These are phyloP conservation scores for Chymomyza amoena DNA, from an alignment of 2,888 invertebrate species.

Conservation along the genomic window DNA sequence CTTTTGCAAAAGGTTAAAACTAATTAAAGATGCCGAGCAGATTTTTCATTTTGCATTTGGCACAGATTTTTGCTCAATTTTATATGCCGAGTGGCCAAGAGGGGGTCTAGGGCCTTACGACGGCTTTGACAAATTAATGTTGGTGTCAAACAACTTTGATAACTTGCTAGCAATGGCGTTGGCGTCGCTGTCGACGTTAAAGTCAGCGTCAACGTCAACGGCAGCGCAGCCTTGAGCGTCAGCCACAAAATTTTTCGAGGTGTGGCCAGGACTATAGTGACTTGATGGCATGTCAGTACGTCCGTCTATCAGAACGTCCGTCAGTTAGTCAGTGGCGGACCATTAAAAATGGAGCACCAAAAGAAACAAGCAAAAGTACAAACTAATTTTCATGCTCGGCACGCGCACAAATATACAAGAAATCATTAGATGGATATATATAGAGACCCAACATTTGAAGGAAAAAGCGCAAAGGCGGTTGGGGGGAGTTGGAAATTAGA, in stretches of 20 bases:
- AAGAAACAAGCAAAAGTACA: slow-evolving; percentile 39
- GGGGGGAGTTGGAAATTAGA: slow-evolving; percentile 58
- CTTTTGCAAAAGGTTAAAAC: slow-evolving; percentile 46
- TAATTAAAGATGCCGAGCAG: slow-evolving; percentile 53
- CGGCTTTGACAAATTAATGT: slow-evolving; percentile 70
- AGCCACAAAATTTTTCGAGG: slow-evolving; percentile 56
- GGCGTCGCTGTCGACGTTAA: slow-evolving; percentile 42
- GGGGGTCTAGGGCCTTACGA: slow-evolving; percentile 25
- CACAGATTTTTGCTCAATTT: slow-evolving; percentile 52
- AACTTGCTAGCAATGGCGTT: slow-evolving; percentile 66
- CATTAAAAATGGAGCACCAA: slow-evolving; percentile 4
- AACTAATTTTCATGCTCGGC: slow-evolving; percentile 70
- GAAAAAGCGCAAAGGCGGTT: slow-evolving; percentile 8
- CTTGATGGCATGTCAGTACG: slow-evolving; percentile 31
- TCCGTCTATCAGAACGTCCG: slow-evolving; percentile 21
- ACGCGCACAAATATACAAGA: slow-evolving; percentile 58
- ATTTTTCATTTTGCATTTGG: slow-evolving; percentile 43
- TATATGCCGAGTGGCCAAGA: background rate
- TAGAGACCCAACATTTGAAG: background rate
- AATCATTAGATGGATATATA: slow-evolving; percentile 49
- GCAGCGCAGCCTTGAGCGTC: slow-evolving; percentile 46
- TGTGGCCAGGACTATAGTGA: slow-evolving; percentile 47
- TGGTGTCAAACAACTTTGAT: slow-evolving; percentile 75
- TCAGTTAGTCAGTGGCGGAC: background rate
- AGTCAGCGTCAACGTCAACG: background rate